A percentile compares a stretch with the other conserved stretches of the same genome.
phyloP scores from a whole-genome alignment of 2,113 vertebrate species.

The Cricetomys ansorgei region DNA sequence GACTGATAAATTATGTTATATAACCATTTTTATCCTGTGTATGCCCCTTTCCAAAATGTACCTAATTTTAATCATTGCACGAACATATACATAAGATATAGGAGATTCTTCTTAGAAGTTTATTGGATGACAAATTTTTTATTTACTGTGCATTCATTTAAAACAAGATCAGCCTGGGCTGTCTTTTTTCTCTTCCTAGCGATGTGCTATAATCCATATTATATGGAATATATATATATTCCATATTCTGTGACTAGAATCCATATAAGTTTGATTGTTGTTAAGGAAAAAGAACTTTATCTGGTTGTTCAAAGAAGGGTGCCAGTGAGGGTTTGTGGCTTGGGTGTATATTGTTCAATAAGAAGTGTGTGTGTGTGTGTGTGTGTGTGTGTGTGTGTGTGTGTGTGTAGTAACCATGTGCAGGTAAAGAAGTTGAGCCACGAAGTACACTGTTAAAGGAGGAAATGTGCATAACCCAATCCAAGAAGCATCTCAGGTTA shows the following conservation, averaged over 20 bases:
- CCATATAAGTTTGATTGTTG: neutral
- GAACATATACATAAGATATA: no score
- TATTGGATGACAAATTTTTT: neutral
- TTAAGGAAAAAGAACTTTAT: neutral
- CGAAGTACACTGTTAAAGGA: neutral
- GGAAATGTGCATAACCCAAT: neutral
- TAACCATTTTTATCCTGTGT: neutral
- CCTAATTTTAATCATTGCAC: neutral
- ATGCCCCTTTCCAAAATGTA: neutral
- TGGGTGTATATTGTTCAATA: neutral
- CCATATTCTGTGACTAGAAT: neutral
- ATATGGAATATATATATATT: no score
- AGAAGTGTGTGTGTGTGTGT: neutral
- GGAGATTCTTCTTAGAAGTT: neutral
- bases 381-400: no score
- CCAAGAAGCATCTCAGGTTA: neutral
- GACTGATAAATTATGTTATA: neutral
- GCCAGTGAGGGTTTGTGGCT: no score
- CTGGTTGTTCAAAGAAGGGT: neutral
- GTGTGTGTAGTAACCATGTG: neutral
- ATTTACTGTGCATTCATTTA: neutral
- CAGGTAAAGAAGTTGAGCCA: neutral
- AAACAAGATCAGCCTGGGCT: neutral
- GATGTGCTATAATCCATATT: neutral
- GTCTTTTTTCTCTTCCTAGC: neutral